Base-by-base conservation (phyloP, 2,113 vertebrate genomes). In the Struthio camelus region DNA sequence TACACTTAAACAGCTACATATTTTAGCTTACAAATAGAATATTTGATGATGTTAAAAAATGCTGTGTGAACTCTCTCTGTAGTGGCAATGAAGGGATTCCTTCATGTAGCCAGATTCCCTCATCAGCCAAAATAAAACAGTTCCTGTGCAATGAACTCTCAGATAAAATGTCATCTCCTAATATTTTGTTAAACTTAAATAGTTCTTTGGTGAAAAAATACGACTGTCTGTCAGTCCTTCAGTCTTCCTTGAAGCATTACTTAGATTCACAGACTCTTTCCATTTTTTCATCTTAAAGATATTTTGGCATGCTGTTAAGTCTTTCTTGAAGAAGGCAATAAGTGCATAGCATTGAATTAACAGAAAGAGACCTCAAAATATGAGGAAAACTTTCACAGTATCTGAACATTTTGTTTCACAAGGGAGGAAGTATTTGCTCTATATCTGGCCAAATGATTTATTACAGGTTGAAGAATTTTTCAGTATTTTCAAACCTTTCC, bases 141-240 rank as follows among this genome's bases (percentile, higher is more conserved):
- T 70, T 91, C 73, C 25, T 93, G 67, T 86, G 59, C 80, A 94
- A 94, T 86, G 64, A 94, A 69, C 0, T 4, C 54, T 77, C 44
- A 40, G 73, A 95, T 84, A 93, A 91, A 95, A 81, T 62, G 48
- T 46, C 30, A 81, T 80, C 16, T 71, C 69, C 56, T 56, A 91
- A 87, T 64, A 82, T 89, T 91, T 96, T 75, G 38, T 78, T 88
- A 87, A 94, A 82, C 30, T 50, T 86, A 42, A 89, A 40, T 65
- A 10, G 58, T 40, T 71, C 87, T 92, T 79, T 71, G 0, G 38
- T 71, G n/a, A 44, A 38, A 69, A 71, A 72, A 4, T 4, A 7
- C 22, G 14, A 34, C 71, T 86, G 4, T 17, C n/a, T 83, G 15
- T 64, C 22, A 79, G 16, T 69, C 56, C 87, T 81, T 56, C 70